Evolutionary conservation across 2,113 vertebrate genomes (phyloP).

Genomic region (Anarrhichthys ocellatus): DNA sequence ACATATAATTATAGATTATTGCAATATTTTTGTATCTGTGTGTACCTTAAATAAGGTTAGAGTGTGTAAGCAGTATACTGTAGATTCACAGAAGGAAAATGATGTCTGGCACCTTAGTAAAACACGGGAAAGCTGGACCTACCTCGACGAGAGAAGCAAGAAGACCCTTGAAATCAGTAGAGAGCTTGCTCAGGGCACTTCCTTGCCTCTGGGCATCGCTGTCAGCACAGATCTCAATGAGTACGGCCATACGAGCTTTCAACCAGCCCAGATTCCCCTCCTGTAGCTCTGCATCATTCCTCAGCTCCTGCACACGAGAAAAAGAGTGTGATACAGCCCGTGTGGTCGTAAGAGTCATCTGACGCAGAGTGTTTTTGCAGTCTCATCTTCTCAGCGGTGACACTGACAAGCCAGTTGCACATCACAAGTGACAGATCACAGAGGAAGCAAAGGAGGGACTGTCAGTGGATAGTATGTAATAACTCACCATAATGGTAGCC

Average conservation of each 20-base stretch:
- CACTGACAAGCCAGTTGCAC: neutral
- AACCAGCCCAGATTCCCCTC: slow-evolving; percentile 91
- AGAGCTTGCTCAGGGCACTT: slow-evolving; percentile 87
- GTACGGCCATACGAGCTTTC: slow-evolving; percentile 87
- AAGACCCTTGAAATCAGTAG: slow-evolving; percentile 88
- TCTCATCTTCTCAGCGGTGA: neutral
- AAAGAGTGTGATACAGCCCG: slow-evolving; percentile 7
- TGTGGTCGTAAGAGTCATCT: slow-evolving; percentile 22
- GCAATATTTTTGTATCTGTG: neutral
- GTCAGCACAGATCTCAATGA: slow-evolving; percentile 87
- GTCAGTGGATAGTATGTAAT: neutral
- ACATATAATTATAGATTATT: neutral
- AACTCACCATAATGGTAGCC: slow-evolving; percentile 84
- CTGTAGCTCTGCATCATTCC: slow-evolving; percentile 85
- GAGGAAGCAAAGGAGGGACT: neutral
- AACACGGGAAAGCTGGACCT: slow-evolving; percentile 15
- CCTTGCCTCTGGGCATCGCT: slow-evolving; percentile 87
- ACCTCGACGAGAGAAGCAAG: slow-evolving; percentile 89
- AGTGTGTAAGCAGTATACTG: neutral
- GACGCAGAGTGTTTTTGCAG: slow-evolving; percentile 1
- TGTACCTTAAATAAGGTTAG: neutral
- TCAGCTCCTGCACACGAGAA: slow-evolving; percentile 84
- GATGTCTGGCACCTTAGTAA: neutral
- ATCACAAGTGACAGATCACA: slow-evolving; percentile 14
- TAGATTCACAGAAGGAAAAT: neutral